phyloP scores from a whole-genome alignment of 1,140 invertebrate species.

The Aradophagus sp. region DNA sequence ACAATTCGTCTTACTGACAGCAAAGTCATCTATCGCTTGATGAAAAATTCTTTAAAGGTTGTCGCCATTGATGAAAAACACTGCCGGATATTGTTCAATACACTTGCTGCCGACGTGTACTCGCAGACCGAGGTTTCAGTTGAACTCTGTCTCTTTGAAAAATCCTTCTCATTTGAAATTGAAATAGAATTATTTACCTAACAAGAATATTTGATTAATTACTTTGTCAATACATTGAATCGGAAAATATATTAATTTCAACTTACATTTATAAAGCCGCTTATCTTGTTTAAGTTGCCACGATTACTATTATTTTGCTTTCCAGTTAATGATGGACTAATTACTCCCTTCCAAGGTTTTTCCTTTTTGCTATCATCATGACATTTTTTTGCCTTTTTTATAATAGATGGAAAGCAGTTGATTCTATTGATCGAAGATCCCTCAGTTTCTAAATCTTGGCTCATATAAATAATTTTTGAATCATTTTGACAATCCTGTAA shows the following conservation, averaged over 20 bases:
- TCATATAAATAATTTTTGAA: slow-evolving; percentile 66
- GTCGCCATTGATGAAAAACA: slow-evolving; percentile 11
- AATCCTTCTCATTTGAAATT: too few species aligned
- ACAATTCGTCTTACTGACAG: too few species aligned
- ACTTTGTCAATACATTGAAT: neutral
- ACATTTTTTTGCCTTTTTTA: slow-evolving; percentile 39
- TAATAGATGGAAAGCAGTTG: slow-evolving; percentile 51
- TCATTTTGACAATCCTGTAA: slow-evolving; percentile 54
- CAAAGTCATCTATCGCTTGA: neutral
- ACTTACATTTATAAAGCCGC: too few species aligned
- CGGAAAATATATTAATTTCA: too few species aligned
- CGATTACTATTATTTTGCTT: too few species aligned
- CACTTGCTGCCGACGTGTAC: neutral
- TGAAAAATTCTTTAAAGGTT: slow-evolving; percentile 19
- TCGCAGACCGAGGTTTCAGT: slow-evolving; percentile 5
- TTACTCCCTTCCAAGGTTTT: neutral
- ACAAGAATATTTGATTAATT: neutral
- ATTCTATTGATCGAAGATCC: slow-evolving; percentile 15
- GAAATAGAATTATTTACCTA: slow-evolving; percentile 6
- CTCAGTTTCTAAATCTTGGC: slow-evolving; percentile 59
- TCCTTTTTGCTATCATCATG: slow-evolving; percentile 15
- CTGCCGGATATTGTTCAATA: slow-evolving; percentile 21
- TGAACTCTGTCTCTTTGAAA: neutral
- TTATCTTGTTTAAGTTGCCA: too few species aligned
- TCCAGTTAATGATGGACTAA: too few species aligned